phyloP scores from a whole-genome alignment of 2,797 vertebrate genomes.

The Gallirallus australis region DNA sequence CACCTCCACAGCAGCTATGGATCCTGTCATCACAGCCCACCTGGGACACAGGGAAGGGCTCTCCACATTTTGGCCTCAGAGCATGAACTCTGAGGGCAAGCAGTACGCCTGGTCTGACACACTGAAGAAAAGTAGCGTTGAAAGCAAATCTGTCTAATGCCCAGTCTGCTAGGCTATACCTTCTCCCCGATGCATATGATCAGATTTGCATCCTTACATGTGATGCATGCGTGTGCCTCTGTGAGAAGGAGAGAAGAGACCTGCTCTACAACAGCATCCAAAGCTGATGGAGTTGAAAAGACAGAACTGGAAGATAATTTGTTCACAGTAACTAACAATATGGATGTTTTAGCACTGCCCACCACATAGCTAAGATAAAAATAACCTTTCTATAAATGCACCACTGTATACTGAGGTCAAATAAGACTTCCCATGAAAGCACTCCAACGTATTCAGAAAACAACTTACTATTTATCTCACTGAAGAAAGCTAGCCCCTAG shows the following conservation, averaged over 20 bases:
- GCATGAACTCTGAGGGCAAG: neutral
- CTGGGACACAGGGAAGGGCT: neutral
- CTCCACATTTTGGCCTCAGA: neutral
- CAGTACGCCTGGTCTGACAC: neutral
- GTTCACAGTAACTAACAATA: neutral
- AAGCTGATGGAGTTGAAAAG: neutral
- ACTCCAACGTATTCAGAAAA: slow-evolving; percentile 24
- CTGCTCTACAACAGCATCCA: neutral
- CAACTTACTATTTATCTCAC: slow-evolving; percentile 10
- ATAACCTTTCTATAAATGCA: slow-evolving; percentile 40
- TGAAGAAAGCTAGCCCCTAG: neutral
- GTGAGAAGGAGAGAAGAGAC: neutral
- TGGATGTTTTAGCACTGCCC: neutral
- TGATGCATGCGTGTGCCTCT: neutral
- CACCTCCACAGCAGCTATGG: neutral
- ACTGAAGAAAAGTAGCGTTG: neutral
- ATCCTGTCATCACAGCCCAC: neutral
- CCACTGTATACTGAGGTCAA: neutral
- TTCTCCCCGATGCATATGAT: neutral
- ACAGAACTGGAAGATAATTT: neutral
- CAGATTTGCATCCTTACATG: neutral
- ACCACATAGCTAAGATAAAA: slow-evolving; percentile 43
- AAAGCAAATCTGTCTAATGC: neutral
- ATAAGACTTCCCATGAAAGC: neutral
- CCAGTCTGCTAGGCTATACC: neutral